phyloP scores from a whole-genome alignment of 2,888 invertebrate species.

The Elaeidobius kamerunicus region DNA sequence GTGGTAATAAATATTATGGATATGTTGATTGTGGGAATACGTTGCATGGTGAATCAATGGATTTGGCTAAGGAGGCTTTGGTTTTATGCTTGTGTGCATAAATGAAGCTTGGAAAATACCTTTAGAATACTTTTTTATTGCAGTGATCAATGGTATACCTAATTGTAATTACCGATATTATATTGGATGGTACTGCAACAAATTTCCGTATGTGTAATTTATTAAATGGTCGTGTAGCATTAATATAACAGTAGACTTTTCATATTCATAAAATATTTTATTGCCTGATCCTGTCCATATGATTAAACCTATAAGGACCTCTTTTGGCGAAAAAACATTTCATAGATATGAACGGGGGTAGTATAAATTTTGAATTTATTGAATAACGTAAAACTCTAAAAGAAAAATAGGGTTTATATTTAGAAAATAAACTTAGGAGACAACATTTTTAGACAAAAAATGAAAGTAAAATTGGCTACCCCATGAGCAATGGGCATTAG shows the following conservation, averaged over 20 bases:
- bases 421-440: conserved; percentile 17
- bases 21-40: conserved; percentile 28
- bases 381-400: conserved; percentile 12
- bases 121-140: conserved; percentile 25
- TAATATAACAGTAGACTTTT: conserved; percentile 22
- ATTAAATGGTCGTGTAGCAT: conserved; percentile 17
- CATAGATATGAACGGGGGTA: conserved; percentile 6
- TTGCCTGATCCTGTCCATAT: conserved; percentile 21
- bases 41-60: conserved; percentile 19
- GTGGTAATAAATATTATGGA: conserved; percentile 24
- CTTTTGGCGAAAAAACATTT: conserved; percentile 17
- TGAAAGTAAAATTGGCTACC: conserved; percentile 17
- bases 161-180: conserved; percentile 17
- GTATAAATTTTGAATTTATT: conserved; percentile 14
- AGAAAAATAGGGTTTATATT: conserved; percentile 8
- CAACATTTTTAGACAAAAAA: conserved; percentile 24
- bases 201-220: conserved; percentile 25
- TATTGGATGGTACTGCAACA: conserved; percentile 24
- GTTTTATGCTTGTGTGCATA: conserved; percentile 24
- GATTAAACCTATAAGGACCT: conserved; percentile 15
- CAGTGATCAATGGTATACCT: conserved; percentile 11
- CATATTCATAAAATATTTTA: conserved; percentile 14
- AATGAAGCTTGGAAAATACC: conserved; percentile 25
- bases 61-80: conserved; percentile 24
- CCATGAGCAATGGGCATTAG: conserved; percentile 22